Conservation (phyloP, 2,888 invertebrate species). For the Polydrusus pterygomalis region DNA sequence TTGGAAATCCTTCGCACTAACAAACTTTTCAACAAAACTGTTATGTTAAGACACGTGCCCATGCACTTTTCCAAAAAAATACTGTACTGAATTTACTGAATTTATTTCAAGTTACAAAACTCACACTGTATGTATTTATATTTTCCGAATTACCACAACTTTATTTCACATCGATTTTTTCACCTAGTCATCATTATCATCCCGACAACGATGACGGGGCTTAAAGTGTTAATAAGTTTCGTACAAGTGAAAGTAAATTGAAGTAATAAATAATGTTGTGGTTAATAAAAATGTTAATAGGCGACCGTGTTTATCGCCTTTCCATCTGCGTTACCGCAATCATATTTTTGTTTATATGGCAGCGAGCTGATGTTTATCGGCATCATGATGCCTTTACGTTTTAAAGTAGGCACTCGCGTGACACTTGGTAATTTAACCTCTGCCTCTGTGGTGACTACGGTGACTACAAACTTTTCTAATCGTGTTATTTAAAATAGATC, state of each 20-base stretch:
- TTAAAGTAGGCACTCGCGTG: slow-evolving; percentile 18
- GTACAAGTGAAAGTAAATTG: slow-evolving; percentile 7
- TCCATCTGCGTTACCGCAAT: slow-evolving; percentile 26
- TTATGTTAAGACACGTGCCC: too few species aligned
- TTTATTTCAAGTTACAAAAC: too few species aligned
- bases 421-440: slow-evolving; percentile 14
- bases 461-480: background rate
- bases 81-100: too few species aligned
- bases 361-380: slow-evolving; percentile 17
- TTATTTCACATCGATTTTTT: background rate
- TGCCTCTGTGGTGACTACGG: background rate
- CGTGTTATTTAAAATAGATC: slow-evolving; percentile 16
- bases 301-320: slow-evolving; percentile 10
- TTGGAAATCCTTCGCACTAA: too few species aligned
- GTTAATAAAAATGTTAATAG: slow-evolving; percentile 37
- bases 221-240: slow-evolving; percentile 24
- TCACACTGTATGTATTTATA: background rate
- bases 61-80: too few species aligned
- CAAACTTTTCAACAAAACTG: too few species aligned
- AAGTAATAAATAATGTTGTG: slow-evolving; percentile 22
- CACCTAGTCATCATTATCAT: slow-evolving; percentile 4
- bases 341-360: slow-evolving; percentile 25
- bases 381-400: slow-evolving; percentile 1
- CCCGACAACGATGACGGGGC: background rate
- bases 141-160: background rate